These are phyloP conservation scores for Pangasius mekongensis DNA, from an alignment of 2,797 vertebrate species.

Conservation along the genomic window DNA sequence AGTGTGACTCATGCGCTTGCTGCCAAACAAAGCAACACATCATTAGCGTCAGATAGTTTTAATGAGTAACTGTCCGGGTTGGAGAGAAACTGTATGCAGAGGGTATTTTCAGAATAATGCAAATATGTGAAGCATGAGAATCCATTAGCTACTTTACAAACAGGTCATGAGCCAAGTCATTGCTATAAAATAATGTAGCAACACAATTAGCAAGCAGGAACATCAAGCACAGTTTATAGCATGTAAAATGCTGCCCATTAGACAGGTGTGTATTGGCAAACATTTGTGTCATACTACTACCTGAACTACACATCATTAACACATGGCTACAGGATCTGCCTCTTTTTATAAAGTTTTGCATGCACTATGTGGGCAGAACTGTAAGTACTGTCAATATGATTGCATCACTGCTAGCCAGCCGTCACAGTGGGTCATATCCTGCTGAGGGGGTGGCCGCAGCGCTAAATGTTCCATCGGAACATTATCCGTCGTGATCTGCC, in stretches of 20 bases:
- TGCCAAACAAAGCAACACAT: conserved; percentile 55
- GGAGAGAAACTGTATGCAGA: conserved; percentile 8
- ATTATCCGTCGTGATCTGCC: conserved; percentile 65
- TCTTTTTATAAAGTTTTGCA: background rate
- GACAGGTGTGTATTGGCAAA: background rate
- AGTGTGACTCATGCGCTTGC: conserved; percentile 60
- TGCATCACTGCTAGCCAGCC: background rate
- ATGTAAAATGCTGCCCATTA: background rate
- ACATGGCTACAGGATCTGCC: background rate
- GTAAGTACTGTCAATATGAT: conserved; percentile 5
- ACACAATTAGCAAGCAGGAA: background rate
- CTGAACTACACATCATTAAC: background rate
- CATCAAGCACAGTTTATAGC: background rate
- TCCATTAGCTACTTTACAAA: conserved; percentile 1
- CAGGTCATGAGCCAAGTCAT: conserved; percentile 29
- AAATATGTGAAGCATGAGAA: conserved; percentile 35
- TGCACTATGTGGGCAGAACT: background rate
- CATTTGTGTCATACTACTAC: background rate
- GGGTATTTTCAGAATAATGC: conserved; percentile 38
- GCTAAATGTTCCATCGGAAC: conserved; percentile 52
- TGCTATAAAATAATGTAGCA: conserved; percentile 3
- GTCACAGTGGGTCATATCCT: conserved; percentile 41
- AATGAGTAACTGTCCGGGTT: conserved; percentile 43
- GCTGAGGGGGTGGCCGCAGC: conserved; percentile 49
- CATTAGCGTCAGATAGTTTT: conserved; percentile 50